Conservation (phyloP, 1,140 invertebrate genomes). For the Steinernema feltiae region DNA sequence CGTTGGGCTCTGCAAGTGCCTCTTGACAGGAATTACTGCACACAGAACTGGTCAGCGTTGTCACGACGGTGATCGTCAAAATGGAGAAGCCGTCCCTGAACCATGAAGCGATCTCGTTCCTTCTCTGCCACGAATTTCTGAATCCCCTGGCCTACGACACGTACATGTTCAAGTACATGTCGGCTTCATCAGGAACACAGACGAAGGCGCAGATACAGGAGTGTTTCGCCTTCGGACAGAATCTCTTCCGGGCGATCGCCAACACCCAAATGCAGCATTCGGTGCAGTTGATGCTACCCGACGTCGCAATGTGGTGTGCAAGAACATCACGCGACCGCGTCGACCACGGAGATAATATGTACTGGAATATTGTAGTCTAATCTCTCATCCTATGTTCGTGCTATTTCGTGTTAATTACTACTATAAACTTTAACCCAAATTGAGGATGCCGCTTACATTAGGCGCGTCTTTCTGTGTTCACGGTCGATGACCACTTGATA, state of each 20-base stretch:
- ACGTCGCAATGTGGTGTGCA: not conserved
- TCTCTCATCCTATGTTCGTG: no score
- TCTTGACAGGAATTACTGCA: conserved; percentile 27
- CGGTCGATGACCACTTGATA: no score
- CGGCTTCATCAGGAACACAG: no score
- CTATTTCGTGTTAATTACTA: no score
- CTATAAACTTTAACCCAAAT: no score
- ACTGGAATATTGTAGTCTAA: conserved; percentile 8
- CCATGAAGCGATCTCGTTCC: conserved; percentile 78
- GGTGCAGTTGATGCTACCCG: not conserved
- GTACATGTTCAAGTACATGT: conserved; percentile 74
- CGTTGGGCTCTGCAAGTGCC: conserved; percentile 23
- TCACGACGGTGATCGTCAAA: conserved; percentile 23
- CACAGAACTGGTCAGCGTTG: conserved; percentile 15
- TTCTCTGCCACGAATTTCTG: conserved; percentile 71
- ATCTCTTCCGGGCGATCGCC: conserved; percentile 79
- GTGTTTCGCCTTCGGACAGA: conserved; percentile 77
- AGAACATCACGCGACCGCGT: not conserved
- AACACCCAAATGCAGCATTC: not conserved
- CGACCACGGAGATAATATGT: not conserved
- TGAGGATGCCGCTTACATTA: no score
- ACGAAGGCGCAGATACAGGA: conserved; percentile 74
- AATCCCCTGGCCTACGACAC: conserved; percentile 74
- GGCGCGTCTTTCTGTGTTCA: no score
- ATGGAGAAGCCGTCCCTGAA: conserved; percentile 74